Percentiles rank a stretch among this genome's conserved stretches.
These are phyloP conservation scores for Dolichallabes microphthalmus DNA, from an alignment of 2,113 vertebrate genomes.

Conservation along the genomic window DNA sequence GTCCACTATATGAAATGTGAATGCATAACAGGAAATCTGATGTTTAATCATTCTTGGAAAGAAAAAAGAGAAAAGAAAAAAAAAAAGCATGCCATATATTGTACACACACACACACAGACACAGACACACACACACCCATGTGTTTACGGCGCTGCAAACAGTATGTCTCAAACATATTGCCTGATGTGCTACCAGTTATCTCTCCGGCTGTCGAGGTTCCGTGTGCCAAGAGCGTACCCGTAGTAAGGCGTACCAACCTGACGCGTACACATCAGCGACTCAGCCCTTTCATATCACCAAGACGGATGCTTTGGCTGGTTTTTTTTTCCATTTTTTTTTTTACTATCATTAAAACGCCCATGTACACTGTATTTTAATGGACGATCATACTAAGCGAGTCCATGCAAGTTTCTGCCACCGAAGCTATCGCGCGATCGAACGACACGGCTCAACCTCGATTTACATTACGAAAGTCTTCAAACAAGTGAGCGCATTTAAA, in stretches of 20 bases:
- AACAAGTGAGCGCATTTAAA: background rate
- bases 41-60: background rate
- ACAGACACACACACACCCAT: background rate
- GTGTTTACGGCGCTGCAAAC: background rate
- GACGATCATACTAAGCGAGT: conserved; percentile 59
- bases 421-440: conserved; percentile 59
- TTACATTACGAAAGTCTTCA: background rate
- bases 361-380: conserved; percentile 67
- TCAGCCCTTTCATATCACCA: conserved; percentile 70
- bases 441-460: conserved; percentile 49
- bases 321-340: conserved; percentile 66
- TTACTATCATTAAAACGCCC: conserved; percentile 69
- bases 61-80: no score
- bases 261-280: conserved; percentile 49
- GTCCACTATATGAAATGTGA: no score
- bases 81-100: no score
- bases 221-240: conserved; percentile 4
- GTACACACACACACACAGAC: background rate
- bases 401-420: conserved; percentile 60
- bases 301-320: conserved; percentile 67
- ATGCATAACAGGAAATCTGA: background rate
- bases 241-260: background rate
- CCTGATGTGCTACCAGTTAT: conserved; percentile 20
- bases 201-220: conserved; percentile 16
- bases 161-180: conserved; percentile 14